Evolutionary conservation across 2,888 invertebrate species (phyloP).

Genomic region (Geophilus truncorum): DNA sequence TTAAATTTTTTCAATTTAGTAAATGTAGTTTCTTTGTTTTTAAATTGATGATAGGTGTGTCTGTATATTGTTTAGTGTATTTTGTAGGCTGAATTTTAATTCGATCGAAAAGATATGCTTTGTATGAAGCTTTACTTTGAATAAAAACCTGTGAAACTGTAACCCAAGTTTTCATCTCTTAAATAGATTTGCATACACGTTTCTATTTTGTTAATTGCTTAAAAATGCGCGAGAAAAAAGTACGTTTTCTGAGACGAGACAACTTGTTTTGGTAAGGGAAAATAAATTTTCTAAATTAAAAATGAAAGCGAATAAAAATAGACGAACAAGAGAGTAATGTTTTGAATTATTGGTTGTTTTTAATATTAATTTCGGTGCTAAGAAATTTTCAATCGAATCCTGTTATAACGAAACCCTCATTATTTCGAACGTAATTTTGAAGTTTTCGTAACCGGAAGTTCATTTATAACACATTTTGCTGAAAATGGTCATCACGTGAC

Average conservation of each 20-base stretch:
- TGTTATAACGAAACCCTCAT: too few relatives aligned
- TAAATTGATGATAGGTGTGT: slow-evolving; percentile 7
- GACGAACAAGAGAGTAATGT: too few relatives aligned
- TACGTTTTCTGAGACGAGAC: background rate
- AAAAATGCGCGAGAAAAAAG: background rate
- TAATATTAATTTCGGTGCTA: too few relatives aligned
- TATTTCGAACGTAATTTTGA: too few relatives aligned
- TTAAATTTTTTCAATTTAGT: background rate
- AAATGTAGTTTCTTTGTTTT: background rate
- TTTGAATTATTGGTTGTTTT: too few relatives aligned
- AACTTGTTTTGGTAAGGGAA: background rate
- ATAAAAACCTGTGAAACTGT: slow-evolving; percentile 16
- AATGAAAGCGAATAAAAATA: too few relatives aligned
- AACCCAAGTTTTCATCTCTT: background rate
- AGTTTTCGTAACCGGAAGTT: too few relatives aligned
- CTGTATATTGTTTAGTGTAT: slow-evolving; percentile 1
- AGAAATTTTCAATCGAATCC: too few relatives aligned
- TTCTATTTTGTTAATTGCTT: background rate
- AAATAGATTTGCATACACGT: too few relatives aligned
- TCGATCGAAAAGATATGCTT: slow-evolving; percentile 6
- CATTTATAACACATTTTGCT: too few relatives aligned
- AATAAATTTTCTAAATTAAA: too few relatives aligned
- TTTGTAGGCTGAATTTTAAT: slow-evolving; percentile 15
- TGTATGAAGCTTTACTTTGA: slow-evolving; percentile 20
- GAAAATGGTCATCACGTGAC: too few relatives aligned